A percentile compares a stretch with the other conserved stretches of the same genome.
phyloP scores from a whole-genome alignment of 2,888 invertebrate species.

The Herminia tarsipennalis region DNA sequence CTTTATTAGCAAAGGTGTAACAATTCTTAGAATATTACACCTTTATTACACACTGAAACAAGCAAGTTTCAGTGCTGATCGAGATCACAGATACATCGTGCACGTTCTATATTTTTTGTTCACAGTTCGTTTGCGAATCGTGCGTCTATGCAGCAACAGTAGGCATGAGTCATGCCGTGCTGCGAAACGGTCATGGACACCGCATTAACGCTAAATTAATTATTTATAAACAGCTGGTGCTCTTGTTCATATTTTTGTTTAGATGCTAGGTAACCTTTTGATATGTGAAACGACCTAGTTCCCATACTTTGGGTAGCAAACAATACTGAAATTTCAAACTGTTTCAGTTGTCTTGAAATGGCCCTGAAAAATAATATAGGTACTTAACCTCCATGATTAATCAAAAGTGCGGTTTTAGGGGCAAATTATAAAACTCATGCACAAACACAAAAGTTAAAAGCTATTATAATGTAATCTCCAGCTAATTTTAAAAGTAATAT shows the following conservation, averaged over 20 bases:
- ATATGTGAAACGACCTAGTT: constrained; percentile 2
- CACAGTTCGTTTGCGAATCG: constrained; percentile 12
- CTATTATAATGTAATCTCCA: too few species aligned
- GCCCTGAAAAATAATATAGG: too few species aligned
- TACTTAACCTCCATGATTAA: too few species aligned
- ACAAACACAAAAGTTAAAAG: too few species aligned
- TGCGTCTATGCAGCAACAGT: constrained; percentile 26
- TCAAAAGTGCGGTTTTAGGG: too few species aligned
- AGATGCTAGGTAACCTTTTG: neutral
- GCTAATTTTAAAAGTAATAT: constrained; percentile 18
- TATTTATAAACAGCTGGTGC: constrained; percentile 44
- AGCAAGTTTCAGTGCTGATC: neutral
- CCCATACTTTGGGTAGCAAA: neutral
- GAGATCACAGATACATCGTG: neutral
- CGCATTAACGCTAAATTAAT: constrained; percentile 35
- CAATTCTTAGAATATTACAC: too few species aligned
- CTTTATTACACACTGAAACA: too few species aligned
- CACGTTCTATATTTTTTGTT: constrained; percentile 6
- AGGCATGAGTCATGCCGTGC: constrained; percentile 30
- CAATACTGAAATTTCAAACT: neutral
- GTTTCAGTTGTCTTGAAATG: too few species aligned
- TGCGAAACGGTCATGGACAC: constrained; percentile 44
- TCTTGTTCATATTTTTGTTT: constrained; percentile 4
- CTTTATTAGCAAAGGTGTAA: too few species aligned
- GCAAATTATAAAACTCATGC: too few species aligned